Base-by-base conservation (phyloP, 2,888 invertebrate species). In the Microdon myrmicae region DNA sequence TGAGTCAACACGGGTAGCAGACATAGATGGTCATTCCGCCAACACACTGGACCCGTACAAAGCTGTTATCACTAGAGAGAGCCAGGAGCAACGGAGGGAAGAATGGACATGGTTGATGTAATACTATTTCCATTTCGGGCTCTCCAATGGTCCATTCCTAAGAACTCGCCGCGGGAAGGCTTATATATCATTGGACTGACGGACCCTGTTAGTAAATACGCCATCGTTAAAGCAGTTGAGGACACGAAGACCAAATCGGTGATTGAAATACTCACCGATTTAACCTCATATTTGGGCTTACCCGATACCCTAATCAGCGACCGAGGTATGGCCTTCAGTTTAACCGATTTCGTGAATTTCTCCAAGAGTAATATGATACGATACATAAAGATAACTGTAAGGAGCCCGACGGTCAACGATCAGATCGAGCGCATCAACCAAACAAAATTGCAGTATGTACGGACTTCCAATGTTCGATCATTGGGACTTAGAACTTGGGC, bases 381-480 rank as follows among this genome's bases (percentile, higher is more conserved):
- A 6, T 20, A 34, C 10, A 17, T 16, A 19, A 14, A 10, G 25
- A 23, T 25, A n/a, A 19, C 35, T 9, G 34, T 47, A 12, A 14
- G 25, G 12, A 23, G 7, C 7, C 17, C 26, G 8, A 23, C 25
- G n/a, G 25, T 26, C 14, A 39, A 39, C 23, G 29, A 20, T n/a
- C 68, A 69, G 34, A 44, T 54, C 6, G 67, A 70, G 23, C 51
- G 60, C 2, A 39, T 39, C n/a, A 68, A 67, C 28, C 61, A 58
- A 37, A 45, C 28, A 1, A 67, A 72, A 3, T 14, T 72, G 6
- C 48, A 43, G 4, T 69, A 47, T 49, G 29, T 73, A 16, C 34
- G 69, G 13, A 68, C 70, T 2, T 48, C 49, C 2, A 68, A 68
- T 0, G 22, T 49, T n/a, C 22, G 54, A n/a, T 31, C 43, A 64